phyloP scores from a whole-genome alignment of 2,888 invertebrate species.

The Eupithecia pulchellata region DNA sequence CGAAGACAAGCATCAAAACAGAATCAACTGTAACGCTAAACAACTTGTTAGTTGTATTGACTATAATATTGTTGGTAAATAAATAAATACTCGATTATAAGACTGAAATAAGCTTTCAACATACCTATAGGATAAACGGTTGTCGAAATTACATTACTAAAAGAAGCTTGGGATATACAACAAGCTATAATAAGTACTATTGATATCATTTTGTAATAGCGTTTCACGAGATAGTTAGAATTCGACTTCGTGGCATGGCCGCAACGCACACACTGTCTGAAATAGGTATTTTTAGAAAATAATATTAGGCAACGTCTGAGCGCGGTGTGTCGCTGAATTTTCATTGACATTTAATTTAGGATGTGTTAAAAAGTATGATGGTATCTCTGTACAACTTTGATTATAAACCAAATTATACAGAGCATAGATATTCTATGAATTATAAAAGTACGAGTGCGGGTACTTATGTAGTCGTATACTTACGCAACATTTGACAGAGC shows the following conservation, averaged over 20 bases:
- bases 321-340: slow-evolving; percentile 31
- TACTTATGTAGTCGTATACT: not conserved
- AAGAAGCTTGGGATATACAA: slow-evolving; percentile 45
- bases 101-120: slow-evolving; percentile 31
- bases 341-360: slow-evolving; percentile 29
- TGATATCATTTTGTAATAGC: slow-evolving; percentile 50
- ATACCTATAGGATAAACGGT: slow-evolving; percentile 71
- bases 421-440: not conserved
- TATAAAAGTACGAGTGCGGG: not conserved
- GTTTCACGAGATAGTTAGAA: slow-evolving; percentile 45
- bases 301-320: slow-evolving; percentile 73
- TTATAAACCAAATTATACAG: not conserved
- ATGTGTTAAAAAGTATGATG: not conserved
- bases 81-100: not conserved
- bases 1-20: not conserved
- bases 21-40: not conserved
- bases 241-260: slow-evolving; percentile 59
- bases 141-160: slow-evolving; percentile 46
- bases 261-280: slow-evolving; percentile 69
- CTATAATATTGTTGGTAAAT: not conserved
- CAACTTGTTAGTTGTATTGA: not conserved
- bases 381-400: not conserved
- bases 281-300: slow-evolving; percentile 79
- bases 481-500: not conserved
- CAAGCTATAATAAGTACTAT: slow-evolving; percentile 50